A percentile compares a stretch with the other conserved stretches of the same genome.
phyloP scores from a whole-genome alignment of 2,113 vertebrate genomes.

The Ondatra zibethicus region DNA sequence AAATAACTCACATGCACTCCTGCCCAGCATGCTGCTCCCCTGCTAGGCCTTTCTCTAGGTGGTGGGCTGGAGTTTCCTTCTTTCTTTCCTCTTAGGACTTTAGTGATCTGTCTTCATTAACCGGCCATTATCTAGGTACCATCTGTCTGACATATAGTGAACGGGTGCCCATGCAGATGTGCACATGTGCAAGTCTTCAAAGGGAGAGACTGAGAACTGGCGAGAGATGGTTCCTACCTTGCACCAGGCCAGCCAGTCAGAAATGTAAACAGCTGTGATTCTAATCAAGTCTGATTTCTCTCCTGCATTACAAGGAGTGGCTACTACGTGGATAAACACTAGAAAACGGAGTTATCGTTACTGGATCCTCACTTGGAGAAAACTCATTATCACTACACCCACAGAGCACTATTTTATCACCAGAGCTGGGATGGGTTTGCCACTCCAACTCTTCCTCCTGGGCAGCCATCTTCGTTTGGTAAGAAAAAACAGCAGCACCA shows the following conservation, averaged over 20 bases:
- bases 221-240: background rate
- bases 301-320: constrained; percentile 13
- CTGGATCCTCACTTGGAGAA: constrained; percentile 9
- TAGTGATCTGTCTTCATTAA: background rate
- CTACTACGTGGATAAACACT: background rate
- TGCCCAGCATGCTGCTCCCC: background rate
- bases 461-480: background rate
- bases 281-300: constrained; percentile 22
- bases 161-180: background rate
- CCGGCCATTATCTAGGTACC: background rate
- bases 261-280: background rate
- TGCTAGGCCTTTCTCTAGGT: background rate
- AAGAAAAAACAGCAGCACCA: background rate
- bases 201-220: background rate
- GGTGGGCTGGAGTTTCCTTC: background rate
- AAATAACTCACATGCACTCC: background rate
- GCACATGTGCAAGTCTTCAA: background rate
- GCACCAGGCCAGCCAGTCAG: background rate
- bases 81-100: background rate
- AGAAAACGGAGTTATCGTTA: constrained; percentile 21
- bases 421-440: constrained; percentile 4
- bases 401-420: background rate
- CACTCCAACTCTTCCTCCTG: background rate
- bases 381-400: background rate
- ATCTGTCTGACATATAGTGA: background rate